Conservation (phyloP, 2,113 vertebrate genomes). For the Ceratotherium simum region DNA sequence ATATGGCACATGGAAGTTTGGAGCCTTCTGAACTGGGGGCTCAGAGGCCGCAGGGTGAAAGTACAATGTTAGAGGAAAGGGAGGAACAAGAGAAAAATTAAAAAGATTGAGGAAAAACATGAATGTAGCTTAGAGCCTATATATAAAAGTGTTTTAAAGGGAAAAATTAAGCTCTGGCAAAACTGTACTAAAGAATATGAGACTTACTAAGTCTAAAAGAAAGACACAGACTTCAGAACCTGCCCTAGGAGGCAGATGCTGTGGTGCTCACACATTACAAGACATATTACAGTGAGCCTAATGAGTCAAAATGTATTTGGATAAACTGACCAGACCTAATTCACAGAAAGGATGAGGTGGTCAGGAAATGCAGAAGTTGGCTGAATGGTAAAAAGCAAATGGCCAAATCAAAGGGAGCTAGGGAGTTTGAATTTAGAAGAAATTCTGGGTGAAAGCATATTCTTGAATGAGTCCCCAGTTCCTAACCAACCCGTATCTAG, state of each 20-base stretch:
- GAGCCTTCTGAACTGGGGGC: slow-evolving; percentile 74
- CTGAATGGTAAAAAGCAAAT: slow-evolving; percentile 37
- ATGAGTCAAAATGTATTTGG: not conserved
- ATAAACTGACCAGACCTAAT: not conserved
- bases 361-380: not conserved
- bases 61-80: slow-evolving; percentile 70
- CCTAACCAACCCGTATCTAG: not conserved
- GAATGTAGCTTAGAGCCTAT: slow-evolving; percentile 56
- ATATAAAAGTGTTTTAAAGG: not conserved
- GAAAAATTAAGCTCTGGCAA: slow-evolving; percentile 26
- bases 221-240: not conserved
- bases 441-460: slow-evolving; percentile 12
- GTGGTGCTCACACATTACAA: not conserved
- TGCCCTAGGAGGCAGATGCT: not conserved
- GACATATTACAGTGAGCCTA: not conserved
- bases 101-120: slow-evolving; percentile 66
- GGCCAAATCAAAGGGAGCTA: slow-evolving; percentile 49
- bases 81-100: slow-evolving; percentile 67
- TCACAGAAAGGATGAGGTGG: not conserved
- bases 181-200: not conserved
- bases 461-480: not conserved
- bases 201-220: not conserved
- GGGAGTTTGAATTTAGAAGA: slow-evolving; percentile 18
- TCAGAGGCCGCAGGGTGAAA: slow-evolving; percentile 64
- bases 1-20: slow-evolving; percentile 81